Base-by-base conservation (phyloP, 2,113 vertebrate genomes). In the Tragelaphus strepsiceros region DNA sequence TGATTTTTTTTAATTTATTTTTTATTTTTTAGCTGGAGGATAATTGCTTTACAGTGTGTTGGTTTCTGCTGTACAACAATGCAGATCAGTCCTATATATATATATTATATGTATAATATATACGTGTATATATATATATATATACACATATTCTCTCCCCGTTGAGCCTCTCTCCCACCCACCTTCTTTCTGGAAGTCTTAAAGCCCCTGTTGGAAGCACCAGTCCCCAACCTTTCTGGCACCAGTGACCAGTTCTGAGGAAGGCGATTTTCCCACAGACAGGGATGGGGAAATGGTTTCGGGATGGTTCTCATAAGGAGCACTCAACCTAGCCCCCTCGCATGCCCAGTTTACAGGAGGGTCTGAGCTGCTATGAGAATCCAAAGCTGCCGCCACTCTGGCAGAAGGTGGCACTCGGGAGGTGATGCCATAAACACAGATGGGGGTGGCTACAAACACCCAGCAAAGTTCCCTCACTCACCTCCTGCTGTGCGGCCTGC, bases 321-420 rank as follows among this genome's bases (percentile, higher is more conserved):
- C 39, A 26, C 22, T 77, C 22, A 26, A 15, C 39, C 22, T 15
- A 26, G 71, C 21, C 39, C 39, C 71, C 35, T 43, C 1, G 2
- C 12, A 14, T 26, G 71, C n/a, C 19, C 1, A 0, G 35, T 39
- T 39, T 24, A 21, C 67, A 39, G 35, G n/a, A 74, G 22, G 39
- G 71, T 43, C 71, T 77, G 71, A 77, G 71, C 71, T 43, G 21
- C 71, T 43, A 14, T 24, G 22, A 77, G 71, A 77, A 43, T 77
- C 35, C 22, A 43, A 7, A 43, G 71, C 39, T 7, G 71, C 71
- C 0, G 0, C 21, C 1, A 2, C 19, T 39, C 35, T 43, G 39
- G 2, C 39, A 43, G 6, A 0, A 74, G 2, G 3, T 24, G 6
- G 12, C 21, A 1, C 39, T 43, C 71, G 7, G 35, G 39, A 77